phyloP scores from a whole-genome alignment of 2,797 vertebrate genomes.

The Periophthalmus magnuspinnatus region DNA sequence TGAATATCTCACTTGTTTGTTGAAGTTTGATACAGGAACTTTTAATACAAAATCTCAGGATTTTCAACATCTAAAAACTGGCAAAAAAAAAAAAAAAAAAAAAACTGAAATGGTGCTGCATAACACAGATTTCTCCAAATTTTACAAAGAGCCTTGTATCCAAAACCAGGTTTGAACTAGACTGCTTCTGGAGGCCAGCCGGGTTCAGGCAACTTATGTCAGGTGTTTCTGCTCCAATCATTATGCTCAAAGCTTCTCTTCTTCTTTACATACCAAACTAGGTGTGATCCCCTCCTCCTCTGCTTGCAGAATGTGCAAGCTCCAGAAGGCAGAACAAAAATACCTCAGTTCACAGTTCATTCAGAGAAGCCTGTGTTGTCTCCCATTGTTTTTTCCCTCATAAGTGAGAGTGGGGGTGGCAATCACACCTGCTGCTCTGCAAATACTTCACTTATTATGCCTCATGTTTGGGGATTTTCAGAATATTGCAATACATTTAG shows the following conservation, averaged over 20 bases:
- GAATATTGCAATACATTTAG: background rate
- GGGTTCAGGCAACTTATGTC: too few species aligned
- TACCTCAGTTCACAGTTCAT: conserved; percentile 23
- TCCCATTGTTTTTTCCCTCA: conserved; percentile 45
- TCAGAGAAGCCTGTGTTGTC: conserved; percentile 30
- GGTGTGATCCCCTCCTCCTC: background rate
- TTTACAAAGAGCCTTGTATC: too few species aligned
- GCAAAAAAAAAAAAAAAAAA: too few species aligned
- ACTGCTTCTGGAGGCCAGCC: too few species aligned
- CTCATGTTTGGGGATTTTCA: background rate
- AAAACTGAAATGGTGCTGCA: too few species aligned
- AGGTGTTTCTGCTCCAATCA: too few species aligned
- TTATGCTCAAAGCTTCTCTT: background rate
- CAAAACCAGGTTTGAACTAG: too few species aligned
- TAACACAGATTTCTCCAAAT: too few species aligned
- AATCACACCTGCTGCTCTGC: conserved; percentile 9
- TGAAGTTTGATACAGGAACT: too few species aligned
- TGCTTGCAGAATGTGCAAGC: conserved; percentile 17
- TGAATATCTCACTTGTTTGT: too few species aligned
- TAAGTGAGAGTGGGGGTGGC: conserved; percentile 19
- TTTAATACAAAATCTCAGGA: too few species aligned
- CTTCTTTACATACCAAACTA: conserved; percentile 6
- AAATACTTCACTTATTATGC: background rate
- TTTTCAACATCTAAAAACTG: too few species aligned
- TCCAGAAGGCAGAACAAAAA: conserved; percentile 18